Evolutionary conservation across 30 jellyfish, hydroid and myxozoan genomes (phyloP).

Genomic region (Calvadosia cruxmelitensis): DNA sequence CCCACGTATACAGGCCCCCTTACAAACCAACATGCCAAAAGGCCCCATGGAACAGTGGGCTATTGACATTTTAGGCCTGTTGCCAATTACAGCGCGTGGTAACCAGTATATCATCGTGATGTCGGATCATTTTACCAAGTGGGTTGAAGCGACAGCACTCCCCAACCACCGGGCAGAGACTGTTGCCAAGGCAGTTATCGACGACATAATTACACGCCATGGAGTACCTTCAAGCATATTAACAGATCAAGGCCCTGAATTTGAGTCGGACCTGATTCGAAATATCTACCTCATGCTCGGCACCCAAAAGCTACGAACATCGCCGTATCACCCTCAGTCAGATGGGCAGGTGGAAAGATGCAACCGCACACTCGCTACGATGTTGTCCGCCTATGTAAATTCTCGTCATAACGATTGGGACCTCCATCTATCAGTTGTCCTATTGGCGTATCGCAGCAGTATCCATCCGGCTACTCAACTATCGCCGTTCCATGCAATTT

Average conservation of each 20-base stretch:
- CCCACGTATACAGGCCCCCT: no score
- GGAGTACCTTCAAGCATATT: not conserved
- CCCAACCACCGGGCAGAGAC: not conserved
- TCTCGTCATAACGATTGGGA: not conserved
- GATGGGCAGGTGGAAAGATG: no score
- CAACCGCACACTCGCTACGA: not conserved
- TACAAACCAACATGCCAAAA: no score
- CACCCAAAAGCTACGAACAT: no score
- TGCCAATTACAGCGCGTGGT: not conserved
- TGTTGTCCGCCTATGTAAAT: not conserved
- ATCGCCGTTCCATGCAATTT: not conserved
- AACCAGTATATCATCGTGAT: not conserved
- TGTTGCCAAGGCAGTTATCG: not conserved
- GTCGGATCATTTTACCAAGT: not conserved
- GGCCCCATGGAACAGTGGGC: not conserved
- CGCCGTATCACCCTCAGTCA: no score
- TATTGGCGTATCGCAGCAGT: not conserved
- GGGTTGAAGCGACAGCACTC: not conserved
- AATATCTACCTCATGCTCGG: no score
- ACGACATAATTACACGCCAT: not conserved
- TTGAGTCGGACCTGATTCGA: not conserved
- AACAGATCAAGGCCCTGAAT: not conserved
- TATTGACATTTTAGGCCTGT: not conserved
- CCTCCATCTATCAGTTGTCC: not conserved
- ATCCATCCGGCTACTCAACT: not conserved